phyloP scores from a whole-genome alignment of 2,888 invertebrate genomes.

The Orchesella flavescens region DNA sequence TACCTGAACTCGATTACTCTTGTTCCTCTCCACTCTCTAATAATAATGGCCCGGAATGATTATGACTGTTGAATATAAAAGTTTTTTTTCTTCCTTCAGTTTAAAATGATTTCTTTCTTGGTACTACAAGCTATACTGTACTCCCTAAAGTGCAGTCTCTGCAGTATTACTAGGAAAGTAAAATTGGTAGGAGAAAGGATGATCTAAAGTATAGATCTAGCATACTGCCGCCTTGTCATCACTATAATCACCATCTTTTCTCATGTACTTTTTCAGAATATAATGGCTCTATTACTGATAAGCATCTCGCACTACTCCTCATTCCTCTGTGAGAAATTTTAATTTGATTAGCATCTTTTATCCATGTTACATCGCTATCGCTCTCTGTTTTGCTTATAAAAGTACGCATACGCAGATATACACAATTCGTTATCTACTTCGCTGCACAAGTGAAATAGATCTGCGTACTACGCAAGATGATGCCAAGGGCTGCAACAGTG shows the following conservation, averaged over 20 bases:
- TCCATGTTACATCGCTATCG: not conserved
- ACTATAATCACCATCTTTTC: slow-evolving; percentile 54
- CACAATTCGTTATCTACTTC: not conserved
- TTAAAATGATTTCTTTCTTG: slow-evolving; percentile 39
- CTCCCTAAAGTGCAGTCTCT: not conserved
- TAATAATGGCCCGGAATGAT: slow-evolving; percentile 44
- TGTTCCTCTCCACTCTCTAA: slow-evolving; percentile 41
- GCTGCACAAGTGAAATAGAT: not conserved
- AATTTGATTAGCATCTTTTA: slow-evolving; percentile 52
- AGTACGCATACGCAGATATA: not conserved
- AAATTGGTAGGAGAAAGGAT: slow-evolving; percentile 19
- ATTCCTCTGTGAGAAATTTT: slow-evolving; percentile 31
- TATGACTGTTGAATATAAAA: not conserved
- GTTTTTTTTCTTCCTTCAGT: not conserved
- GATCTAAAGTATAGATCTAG: not conserved
- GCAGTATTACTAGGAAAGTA: not conserved
- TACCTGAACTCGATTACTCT: slow-evolving; percentile 58
- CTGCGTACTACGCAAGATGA: not conserved
- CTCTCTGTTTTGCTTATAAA: not conserved
- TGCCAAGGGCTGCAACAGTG: not conserved
- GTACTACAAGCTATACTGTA: slow-evolving; percentile 31
- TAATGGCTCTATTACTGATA: slow-evolving; percentile 64
- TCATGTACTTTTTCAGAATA: slow-evolving; percentile 47
- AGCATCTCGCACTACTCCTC: slow-evolving; percentile 34
- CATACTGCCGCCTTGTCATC: slow-evolving; percentile 65